Base-by-base conservation (phyloP, 2,797 vertebrate genomes). In the Aulostomus chinensis region DNA sequence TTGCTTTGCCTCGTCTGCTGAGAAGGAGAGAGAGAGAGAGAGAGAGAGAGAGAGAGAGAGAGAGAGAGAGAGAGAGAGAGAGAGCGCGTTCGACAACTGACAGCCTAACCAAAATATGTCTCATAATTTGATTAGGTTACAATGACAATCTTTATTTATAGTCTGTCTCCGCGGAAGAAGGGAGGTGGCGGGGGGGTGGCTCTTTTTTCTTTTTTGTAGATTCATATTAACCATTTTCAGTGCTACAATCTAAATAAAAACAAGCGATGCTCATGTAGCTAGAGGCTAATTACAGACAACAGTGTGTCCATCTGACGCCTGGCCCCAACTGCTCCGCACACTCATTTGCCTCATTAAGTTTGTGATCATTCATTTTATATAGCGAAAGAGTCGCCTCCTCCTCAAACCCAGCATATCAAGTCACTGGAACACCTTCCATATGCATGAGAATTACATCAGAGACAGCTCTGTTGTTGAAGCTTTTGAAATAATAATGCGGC, bases 111-210 rank as follows among this genome's bases (percentile, higher is more conserved):
- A 81, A 89, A 89, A 88, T 82, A 86, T 46, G 49, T 80, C 85
- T 86, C 79, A 76, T 91, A 89, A 92, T 90, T 89, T 89, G 88
- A 92, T 92, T 91, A 90, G 89, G 81, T 88, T 90, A 86, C 83
- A 72, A 82, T 87, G 88, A 89, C 86, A 86, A 85, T 89, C 86
- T 89, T 90, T 91, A 91, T 91, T 93, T 91, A 89, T 91, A 91
- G 86, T 83, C 54, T 13, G 60, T 61, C 67, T 85, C 78, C 81
- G 80, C 76, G 80, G 77, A 68, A 71, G 65, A 52, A 67, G 79
- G 73, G 40, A 29, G 49, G 52, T 22, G 48, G 26, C 46, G 31
- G 32, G 49, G 43, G 17, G 46, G 17, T 40, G n/a, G 26, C 70
- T 41, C 53, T 35, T 35, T 55, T 49, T 22, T n/a, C 21, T 20